A percentile compares a stretch with the other conserved stretches of the same genome.
These are phyloP conservation scores for Napeogenes sylphis DNA, from an alignment of 2,888 invertebrate species.

Conservation along the genomic window DNA sequence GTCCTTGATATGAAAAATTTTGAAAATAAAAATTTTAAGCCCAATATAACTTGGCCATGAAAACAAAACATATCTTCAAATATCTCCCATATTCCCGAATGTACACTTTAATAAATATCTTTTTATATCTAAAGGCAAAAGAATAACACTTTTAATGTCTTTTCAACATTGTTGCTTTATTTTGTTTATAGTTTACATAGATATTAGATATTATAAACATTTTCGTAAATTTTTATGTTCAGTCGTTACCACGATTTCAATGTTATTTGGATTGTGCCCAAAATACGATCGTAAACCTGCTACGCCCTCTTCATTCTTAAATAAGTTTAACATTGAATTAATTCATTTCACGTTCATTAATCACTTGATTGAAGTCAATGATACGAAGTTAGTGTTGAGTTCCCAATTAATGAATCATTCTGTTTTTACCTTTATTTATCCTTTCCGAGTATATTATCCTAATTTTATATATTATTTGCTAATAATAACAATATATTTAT, in stretches of 20 bases:
- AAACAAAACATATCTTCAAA: too few relatives aligned
- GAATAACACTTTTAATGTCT: neutral
- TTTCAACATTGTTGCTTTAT: neutral
- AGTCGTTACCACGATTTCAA: constrained; percentile 2
- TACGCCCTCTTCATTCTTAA: constrained; percentile 21
- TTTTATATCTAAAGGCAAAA: neutral
- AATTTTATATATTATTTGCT: neutral
- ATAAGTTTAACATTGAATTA: constrained; percentile 32
- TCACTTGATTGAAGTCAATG: constrained; percentile 30
- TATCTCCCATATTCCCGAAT: neutral
- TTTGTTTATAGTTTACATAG: neutral
- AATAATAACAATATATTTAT: too few relatives aligned
- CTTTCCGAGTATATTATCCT: neutral
- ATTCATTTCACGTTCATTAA: constrained; percentile 28
- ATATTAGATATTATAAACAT: constrained; percentile 3
- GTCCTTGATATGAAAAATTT: too few relatives aligned
- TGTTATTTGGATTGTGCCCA: constrained; percentile 15
- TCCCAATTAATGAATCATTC: constrained; percentile 15
- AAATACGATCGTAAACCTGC: constrained; percentile 14
- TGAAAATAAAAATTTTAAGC: too few relatives aligned
- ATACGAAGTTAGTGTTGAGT: constrained; percentile 24
- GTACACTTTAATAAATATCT: neutral
- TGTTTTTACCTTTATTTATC: too few relatives aligned
- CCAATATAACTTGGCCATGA: too few relatives aligned
- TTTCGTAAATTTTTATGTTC: neutral